Percentiles rank a stretch among this genome's conserved stretches.
Evolutionary conservation across 2,113 vertebrate species (phyloP).

Genomic region (Callipepla squamata): DNA sequence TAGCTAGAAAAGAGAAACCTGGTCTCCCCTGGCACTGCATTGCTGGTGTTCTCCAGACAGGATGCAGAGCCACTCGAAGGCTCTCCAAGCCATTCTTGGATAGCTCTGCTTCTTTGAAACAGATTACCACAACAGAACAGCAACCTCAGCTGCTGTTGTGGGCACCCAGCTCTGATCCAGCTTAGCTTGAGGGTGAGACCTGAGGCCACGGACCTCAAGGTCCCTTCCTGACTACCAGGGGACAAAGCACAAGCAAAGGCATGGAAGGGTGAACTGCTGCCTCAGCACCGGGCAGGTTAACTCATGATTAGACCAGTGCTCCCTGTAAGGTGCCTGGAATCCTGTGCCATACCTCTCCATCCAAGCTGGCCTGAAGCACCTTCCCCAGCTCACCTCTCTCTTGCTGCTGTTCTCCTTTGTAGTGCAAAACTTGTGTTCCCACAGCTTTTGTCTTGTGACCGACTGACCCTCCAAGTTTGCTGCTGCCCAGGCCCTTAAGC

Average conservation of each 20-base stretch:
- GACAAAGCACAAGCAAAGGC: not conserved
- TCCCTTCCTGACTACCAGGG: not conserved
- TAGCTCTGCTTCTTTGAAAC: not conserved
- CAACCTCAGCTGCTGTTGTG: not conserved
- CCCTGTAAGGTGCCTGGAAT: not conserved
- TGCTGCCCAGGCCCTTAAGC: constrained; percentile 14
- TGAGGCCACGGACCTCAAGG: not conserved
- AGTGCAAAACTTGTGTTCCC: not conserved
- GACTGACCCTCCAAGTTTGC: not conserved
- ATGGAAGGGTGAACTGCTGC: not conserved
- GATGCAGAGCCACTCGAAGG: not conserved
- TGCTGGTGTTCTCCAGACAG: not conserved
- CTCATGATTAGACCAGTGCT: not conserved
- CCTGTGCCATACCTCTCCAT: not conserved
- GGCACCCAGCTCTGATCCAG: not conserved
- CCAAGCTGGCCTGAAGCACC: not conserved
- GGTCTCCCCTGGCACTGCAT: not conserved
- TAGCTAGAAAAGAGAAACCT: not conserved
- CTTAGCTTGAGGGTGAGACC: not conserved
- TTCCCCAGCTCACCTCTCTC: constrained; percentile 42
- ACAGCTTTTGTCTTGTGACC: constrained; percentile 38
- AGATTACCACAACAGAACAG: not conserved
- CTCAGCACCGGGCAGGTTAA: not conserved
- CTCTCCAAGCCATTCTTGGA: not conserved
- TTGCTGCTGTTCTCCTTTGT: not conserved